Evolutionary conservation across 2,888 invertebrate species (phyloP).

Genomic region (Alloscopus bannaensis): DNA sequence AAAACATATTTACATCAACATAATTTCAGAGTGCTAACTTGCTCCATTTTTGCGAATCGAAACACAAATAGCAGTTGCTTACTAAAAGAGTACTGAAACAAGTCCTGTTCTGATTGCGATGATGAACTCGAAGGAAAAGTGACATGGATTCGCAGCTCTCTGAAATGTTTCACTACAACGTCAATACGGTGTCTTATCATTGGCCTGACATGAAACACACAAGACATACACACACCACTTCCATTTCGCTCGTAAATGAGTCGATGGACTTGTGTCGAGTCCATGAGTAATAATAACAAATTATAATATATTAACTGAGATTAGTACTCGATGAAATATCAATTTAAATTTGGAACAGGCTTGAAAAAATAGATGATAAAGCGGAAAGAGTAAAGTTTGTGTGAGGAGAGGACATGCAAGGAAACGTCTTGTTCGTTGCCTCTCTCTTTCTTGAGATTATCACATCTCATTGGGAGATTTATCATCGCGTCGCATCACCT

Average conservation of each 20-base stretch:
- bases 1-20: no score
- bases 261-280: not conserved
- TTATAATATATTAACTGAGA: slow-evolving; percentile 18
- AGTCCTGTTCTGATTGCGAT: no score
- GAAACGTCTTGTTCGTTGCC: not conserved
- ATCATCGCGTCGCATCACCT: slow-evolving; percentile 56
- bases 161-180: slow-evolving; percentile 57
- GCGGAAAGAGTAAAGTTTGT: not conserved
- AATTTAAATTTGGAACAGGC: not conserved
- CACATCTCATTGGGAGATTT: slow-evolving; percentile 31
- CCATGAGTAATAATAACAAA: slow-evolving; percentile 7
- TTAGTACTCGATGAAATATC: slow-evolving; percentile 25
- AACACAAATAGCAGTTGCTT: no score
- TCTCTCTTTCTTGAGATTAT: slow-evolving; percentile 4
- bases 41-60: no score
- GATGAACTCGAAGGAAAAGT: slow-evolving; percentile 47
- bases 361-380: slow-evolving; percentile 16
- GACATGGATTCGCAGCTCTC: slow-evolving; percentile 48
- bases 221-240: no score
- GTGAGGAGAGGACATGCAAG: not conserved
- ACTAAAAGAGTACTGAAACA: no score
- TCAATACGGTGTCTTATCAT: slow-evolving; percentile 54
- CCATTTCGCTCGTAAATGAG: not conserved
- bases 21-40: no score
- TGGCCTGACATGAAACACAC: slow-evolving; percentile 49